A percentile compares a stretch with the other conserved stretches of the same genome.
These are phyloP conservation scores for Amphiduros pacificus DNA, from an alignment of 2,888 invertebrate genomes.

Conservation along the genomic window DNA sequence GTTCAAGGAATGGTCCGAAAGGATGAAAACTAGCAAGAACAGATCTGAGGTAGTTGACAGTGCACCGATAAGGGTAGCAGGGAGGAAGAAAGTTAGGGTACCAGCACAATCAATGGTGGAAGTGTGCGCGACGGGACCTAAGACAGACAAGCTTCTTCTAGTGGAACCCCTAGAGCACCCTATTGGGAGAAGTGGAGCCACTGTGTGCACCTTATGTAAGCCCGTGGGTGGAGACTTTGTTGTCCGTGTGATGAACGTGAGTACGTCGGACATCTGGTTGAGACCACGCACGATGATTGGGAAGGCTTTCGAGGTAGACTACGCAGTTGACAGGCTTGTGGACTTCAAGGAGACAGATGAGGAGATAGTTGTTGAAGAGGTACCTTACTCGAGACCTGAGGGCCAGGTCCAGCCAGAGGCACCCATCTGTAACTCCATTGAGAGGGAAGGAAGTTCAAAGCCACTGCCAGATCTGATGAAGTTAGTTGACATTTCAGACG, in stretches of 20 bases:
- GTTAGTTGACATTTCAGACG: neutral
- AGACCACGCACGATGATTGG: neutral
- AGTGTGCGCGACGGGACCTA: neutral
- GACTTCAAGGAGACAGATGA: neutral
- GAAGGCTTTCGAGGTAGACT: neutral
- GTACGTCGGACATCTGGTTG: neutral
- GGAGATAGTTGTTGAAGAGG: neutral
- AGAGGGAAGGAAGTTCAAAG: too few relatives aligned
- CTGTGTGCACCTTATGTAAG: neutral
- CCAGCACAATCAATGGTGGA: neutral
- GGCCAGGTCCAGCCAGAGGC: neutral
- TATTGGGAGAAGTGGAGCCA: neutral
- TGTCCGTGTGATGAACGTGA: slow-evolving; percentile 1
- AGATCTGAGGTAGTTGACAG: neutral
- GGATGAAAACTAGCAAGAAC: neutral
- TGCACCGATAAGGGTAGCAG: neutral
- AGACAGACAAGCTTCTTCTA: neutral
- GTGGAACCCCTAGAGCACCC: neutral
- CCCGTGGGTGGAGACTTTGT: neutral
- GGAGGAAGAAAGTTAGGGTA: neutral
- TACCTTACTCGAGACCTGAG: too few relatives aligned
- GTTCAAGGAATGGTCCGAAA: neutral
- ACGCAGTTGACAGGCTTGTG: neutral
- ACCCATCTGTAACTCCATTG: neutral
- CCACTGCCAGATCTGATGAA: neutral